Evolutionary conservation across 2,888 invertebrate species (phyloP), one percentile per base, ranked within the genome.

Genomic region (Diachrysia chrysitis): DNA sequence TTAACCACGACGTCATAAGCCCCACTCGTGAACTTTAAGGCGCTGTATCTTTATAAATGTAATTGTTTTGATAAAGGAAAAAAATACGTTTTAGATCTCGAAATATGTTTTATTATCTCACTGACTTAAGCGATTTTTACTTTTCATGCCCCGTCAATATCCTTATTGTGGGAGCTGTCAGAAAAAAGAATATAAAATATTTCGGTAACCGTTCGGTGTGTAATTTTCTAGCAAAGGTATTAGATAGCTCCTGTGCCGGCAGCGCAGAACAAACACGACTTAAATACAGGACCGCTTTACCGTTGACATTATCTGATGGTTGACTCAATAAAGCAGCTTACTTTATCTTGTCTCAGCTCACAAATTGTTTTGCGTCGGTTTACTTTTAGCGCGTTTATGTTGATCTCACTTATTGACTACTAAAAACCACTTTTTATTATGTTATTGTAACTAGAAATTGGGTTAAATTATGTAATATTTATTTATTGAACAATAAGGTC

Each of bases 121-220:
- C n/a, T n/a, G n/a, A n/a, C n/a, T n/a, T n/a, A n/a, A n/a, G n/a
- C n/a, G n/a, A n/a, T n/a, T n/a, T n/a, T n/a, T n/a, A n/a, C n/a
- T n/a, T n/a, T n/a, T n/a, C n/a, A n/a, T n/a, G n/a, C n/a, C n/a
- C n/a, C n/a, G n/a, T n/a, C n/a, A n/a, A n/a, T n/a, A n/a, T n/a
- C n/a, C n/a, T n/a, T n/a, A n/a, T n/a, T n/a, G n/a, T n/a, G n/a
- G n/a, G n/a, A n/a, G 29, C 4, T 29, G 4, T 5, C 1, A 5
- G 9, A 9, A 29, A 29, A 4, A 29, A 29, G 25, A 29, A 7
- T 29, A 7, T 29, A 53, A 72, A 56, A 58, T 21, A 46, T 46
- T 54, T 25, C 29, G 51, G 58, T 66, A 59, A 68, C 71, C 67
- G 46, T 70, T 77, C 66, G 78, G 71, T 71, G 73, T 77, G 66